Evolutionary conservation across 2,888 invertebrate genomes (phyloP).

Genomic region (Pemphredon lugubris): DNA sequence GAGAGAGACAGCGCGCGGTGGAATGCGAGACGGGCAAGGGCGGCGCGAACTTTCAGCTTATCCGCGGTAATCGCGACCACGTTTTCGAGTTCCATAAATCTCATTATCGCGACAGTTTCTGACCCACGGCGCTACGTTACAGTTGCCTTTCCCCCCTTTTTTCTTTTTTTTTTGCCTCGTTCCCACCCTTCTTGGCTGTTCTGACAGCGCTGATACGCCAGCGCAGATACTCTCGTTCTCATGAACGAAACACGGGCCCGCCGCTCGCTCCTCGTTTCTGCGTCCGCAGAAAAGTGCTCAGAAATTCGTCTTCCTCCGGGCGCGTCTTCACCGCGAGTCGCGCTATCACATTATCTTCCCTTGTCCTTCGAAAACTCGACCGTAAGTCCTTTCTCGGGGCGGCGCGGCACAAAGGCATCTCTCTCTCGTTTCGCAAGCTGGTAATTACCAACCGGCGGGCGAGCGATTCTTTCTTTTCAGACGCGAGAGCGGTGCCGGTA

Average conservation of each 20-base stretch:
- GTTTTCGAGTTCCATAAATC: slow-evolving; percentile 68
- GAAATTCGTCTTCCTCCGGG: slow-evolving; percentile 51
- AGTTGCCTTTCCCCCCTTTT: slow-evolving; percentile 38
- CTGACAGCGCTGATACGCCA: background rate
- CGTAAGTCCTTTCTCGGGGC: slow-evolving; percentile 36
- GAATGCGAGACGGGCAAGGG: slow-evolving; percentile 10
- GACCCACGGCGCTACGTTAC: slow-evolving; percentile 56
- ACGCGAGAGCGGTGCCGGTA: slow-evolving; percentile 25
- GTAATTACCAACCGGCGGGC: slow-evolving; percentile 59
- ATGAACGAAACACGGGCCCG: slow-evolving; percentile 11
- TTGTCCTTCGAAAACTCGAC: slow-evolving; percentile 46
- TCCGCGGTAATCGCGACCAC: slow-evolving; percentile 66
- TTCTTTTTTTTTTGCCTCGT: background rate
- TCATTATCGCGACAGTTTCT: slow-evolving; percentile 69
- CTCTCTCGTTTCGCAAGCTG: slow-evolving; percentile 53
- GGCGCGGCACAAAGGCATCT: slow-evolving; percentile 55
- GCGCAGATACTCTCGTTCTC: slow-evolving; percentile 1
- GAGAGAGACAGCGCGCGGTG: too few relatives aligned
- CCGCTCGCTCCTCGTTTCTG: slow-evolving; percentile 7
- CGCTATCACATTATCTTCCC: slow-evolving; percentile 58
- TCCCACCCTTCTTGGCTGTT: background rate
- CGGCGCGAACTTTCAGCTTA: slow-evolving; percentile 44
- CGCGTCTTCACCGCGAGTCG: slow-evolving; percentile 15
- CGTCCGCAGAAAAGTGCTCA: slow-evolving; percentile 39
- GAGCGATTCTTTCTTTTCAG: slow-evolving; percentile 44